Evolutionary conservation across 2,113 vertebrate species (phyloP).

Genomic region (Carassius auratus): DNA sequence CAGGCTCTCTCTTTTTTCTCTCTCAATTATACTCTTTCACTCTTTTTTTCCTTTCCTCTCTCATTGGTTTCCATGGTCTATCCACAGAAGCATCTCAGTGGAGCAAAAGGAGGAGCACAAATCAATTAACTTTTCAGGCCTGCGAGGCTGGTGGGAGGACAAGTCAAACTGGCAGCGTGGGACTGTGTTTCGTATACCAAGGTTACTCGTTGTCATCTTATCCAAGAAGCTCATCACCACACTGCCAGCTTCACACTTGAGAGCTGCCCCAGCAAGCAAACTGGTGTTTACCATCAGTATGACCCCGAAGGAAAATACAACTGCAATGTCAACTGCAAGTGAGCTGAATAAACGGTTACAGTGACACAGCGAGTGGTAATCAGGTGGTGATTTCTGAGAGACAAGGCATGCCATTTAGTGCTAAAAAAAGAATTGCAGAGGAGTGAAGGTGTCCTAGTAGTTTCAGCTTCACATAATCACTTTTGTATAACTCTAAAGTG

Average conservation of each 20-base stretch:
- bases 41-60: not conserved
- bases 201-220: constrained; percentile 28
- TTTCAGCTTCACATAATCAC: constrained; percentile 60
- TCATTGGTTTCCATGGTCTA: constrained; percentile 25
- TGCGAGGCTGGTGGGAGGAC: constrained; percentile 58
- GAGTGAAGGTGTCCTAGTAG: constrained; percentile 66
- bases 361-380: not conserved
- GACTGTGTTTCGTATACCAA: constrained; percentile 38
- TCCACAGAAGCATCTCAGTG: constrained; percentile 67
- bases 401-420: constrained; percentile 5
- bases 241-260: constrained; percentile 37
- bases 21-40: constrained; percentile 32
- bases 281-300: constrained; percentile 37
- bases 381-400: constrained; percentile 24
- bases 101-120: constrained; percentile 49
- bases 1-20: constrained; percentile 38
- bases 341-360: not conserved
- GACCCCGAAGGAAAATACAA: constrained; percentile 26
- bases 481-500: constrained; percentile 50
- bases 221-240: constrained; percentile 10
- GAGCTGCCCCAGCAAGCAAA: constrained; percentile 18
- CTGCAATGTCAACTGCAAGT: not conserved
- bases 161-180: constrained; percentile 49
- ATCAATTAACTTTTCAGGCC: constrained; percentile 73
- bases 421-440: constrained; percentile 31